Base-by-base conservation (phyloP, 2,888 invertebrate genomes). In the Lasioglossum leucozonium region DNA sequence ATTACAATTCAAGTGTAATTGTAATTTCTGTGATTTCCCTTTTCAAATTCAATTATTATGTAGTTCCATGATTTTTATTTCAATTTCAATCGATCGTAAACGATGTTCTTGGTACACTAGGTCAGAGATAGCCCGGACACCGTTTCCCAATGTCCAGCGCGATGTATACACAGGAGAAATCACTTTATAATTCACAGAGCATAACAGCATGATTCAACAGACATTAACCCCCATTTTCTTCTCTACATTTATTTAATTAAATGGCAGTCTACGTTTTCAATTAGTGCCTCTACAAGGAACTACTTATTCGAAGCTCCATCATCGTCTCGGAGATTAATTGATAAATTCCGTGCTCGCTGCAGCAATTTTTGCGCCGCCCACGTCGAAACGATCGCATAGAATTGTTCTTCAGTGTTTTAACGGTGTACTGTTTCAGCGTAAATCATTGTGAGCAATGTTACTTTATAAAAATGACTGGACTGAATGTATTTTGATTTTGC, bases 251-350 rank as follows among this genome's bases (percentile, higher is more conserved):
- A 26, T 58, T 58, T 58, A 58, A 30, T 58, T 26, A 58, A 26
- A 58, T 58, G 26, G 5, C 26, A 13, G 13, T 30, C 26, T 58
- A 26, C 58, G 58, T 58, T 58, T 58, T 58, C 58, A 58, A 58
- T 58, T 58, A 58, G 58, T 58, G 11, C 58, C 30, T 26, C 26
- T 16, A 26, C 26, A 30, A 58, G 58, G 58, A 58, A 58, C 58
- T 58, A 58, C 26, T 58, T 58, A 58, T 58, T 58, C 58, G 58
- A 26, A 2, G 58, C 58, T 58, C 58, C 58, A 58, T 58, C 58
- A 58, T 58, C 26, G 58, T 58, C 58, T 4, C 26, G 58, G 58
- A 58, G 58, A 58, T 58, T 58, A 58, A 58, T 58, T 58, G 58
- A 58, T 58, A 30, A 13, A 58, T 58, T 58, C 58, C 58, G 58